Percentiles rank a stretch among this genome's conserved stretches.
Conservation (phyloP, 2,797 vertebrate genomes). For the Kryptolebias ocellatus region DNA sequence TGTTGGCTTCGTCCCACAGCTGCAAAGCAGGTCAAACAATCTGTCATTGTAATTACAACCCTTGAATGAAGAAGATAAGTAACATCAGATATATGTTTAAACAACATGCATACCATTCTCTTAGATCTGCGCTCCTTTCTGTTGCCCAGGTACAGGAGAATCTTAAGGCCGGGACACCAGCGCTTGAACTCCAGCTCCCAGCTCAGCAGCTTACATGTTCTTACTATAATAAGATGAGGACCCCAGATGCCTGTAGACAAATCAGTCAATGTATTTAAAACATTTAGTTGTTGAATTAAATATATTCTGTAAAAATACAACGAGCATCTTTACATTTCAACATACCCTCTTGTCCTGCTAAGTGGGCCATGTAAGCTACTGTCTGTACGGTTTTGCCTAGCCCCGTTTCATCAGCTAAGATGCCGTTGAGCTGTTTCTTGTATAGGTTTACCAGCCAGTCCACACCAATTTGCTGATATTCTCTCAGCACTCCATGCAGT, state of each 20-base stretch:
- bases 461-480: slow-evolving; percentile 93
- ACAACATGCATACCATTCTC: slow-evolving; percentile 85
- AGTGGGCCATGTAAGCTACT: slow-evolving; percentile 91
- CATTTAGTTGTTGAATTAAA: neutral
- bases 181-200: slow-evolving; percentile 99
- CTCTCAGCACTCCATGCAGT: slow-evolving; percentile 88
- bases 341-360: slow-evolving; percentile 90
- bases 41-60: neutral
- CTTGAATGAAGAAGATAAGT: neutral
- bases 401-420: slow-evolving; percentile 91
- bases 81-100: neutral
- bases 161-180: slow-evolving; percentile 96
- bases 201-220: slow-evolving; percentile 91
- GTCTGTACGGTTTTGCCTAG: slow-evolving; percentile 94
- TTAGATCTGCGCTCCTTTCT: slow-evolving; percentile 89
- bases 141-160: slow-evolving; percentile 92
- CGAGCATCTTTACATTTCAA: neutral
- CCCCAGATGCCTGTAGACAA: slow-evolving; percentile 92
- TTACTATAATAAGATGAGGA: slow-evolving; percentile 94
- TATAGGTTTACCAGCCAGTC: slow-evolving; percentile 91
- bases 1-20: slow-evolving; percentile 90
- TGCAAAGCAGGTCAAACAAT: slow-evolving; percentile 52
- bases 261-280: neutral
- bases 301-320: no score
- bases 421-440: slow-evolving; percentile 91